Conservation (phyloP, 2,113 vertebrate genomes). For the Corythornis vintsioides region DNA sequence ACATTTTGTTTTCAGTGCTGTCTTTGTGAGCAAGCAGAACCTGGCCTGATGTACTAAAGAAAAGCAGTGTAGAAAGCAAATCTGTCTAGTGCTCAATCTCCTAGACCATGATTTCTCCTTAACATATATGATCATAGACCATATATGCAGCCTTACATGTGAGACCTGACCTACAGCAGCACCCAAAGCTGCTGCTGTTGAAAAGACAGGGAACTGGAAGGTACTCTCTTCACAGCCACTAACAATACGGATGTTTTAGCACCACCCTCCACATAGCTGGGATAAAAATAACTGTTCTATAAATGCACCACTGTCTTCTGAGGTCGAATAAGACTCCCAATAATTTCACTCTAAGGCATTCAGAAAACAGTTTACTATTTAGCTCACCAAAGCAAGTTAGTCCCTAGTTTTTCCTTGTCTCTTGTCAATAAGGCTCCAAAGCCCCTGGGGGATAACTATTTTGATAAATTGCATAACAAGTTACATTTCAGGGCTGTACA, state of each 20-base stretch:
- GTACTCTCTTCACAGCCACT: background rate
- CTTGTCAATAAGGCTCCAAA: background rate
- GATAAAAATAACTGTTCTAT: constrained; percentile 54
- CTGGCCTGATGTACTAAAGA: background rate
- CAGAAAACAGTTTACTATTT: constrained; percentile 24
- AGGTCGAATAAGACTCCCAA: background rate
- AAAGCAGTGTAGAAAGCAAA: background rate
- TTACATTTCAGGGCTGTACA: background rate
- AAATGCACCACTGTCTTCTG: constrained; percentile 29
- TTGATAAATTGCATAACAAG: constrained; percentile 6
- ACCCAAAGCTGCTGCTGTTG: background rate
- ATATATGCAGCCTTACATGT: background rate
- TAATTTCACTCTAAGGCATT: constrained; percentile 21
- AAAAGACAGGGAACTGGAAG: background rate
- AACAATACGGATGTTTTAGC: background rate
- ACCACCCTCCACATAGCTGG: background rate
- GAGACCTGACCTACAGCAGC: background rate
- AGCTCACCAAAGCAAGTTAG: background rate
- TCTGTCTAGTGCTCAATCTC: background rate
- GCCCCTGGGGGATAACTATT: background rate
- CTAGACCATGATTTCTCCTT: background rate
- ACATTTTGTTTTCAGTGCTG: background rate
- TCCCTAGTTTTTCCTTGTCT: background rate
- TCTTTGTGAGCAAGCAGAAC: background rate
- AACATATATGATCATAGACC: background rate